Conservation (phyloP, 2,797 vertebrate species). For the Coilia nasus region DNA sequence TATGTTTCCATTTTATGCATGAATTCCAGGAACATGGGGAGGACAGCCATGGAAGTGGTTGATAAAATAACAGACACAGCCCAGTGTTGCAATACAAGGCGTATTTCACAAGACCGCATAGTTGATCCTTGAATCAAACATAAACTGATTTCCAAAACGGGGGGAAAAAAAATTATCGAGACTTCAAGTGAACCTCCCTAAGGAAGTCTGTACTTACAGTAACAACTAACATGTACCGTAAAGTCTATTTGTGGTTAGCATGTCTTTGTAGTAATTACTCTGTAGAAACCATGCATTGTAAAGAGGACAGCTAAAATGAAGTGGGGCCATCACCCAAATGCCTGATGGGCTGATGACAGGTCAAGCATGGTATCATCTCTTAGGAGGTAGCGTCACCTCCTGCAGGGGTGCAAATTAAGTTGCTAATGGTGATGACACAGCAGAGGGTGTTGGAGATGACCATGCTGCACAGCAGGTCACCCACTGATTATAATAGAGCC, state of each 20-base stretch:
- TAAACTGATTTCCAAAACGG: background rate
- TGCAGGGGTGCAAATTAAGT: constrained; percentile 36
- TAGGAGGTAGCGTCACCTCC: constrained; percentile 31
- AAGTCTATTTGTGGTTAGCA: too few relatives aligned
- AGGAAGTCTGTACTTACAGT: too few relatives aligned
- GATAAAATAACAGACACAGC: background rate
- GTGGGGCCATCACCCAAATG: background rate
- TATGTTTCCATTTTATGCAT: background rate
- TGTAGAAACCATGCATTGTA: background rate
- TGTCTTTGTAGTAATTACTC: background rate
- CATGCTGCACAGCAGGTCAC: constrained; percentile 24
- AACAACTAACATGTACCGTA: too few relatives aligned
- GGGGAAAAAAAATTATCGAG: background rate
- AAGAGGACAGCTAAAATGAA: background rate
- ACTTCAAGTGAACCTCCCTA: background rate
- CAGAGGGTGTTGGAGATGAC: constrained; percentile 48
- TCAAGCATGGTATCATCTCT: background rate
- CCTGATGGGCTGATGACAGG: background rate
- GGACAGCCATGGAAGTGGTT: background rate
- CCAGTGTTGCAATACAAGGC: background rate
- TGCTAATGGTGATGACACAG: constrained; percentile 54
- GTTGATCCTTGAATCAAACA: background rate
- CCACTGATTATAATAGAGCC: constrained; percentile 41
- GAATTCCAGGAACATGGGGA: background rate
- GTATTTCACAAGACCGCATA: background rate